Conservation (phyloP, 2,797 vertebrate species). For the Artibeus jamaicensis region DNA sequence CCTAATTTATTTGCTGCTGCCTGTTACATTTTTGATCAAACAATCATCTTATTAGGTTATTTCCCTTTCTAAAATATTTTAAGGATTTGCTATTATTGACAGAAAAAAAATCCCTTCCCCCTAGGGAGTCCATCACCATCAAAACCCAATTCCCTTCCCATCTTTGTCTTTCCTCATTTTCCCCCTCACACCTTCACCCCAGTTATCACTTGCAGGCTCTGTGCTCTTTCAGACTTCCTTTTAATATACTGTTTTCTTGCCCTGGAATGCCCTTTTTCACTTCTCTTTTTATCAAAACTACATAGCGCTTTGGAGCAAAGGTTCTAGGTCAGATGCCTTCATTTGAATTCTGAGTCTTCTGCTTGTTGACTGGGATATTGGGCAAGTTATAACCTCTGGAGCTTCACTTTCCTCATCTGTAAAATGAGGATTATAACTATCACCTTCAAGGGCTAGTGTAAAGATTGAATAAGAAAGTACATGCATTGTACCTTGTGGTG, state of each 20-base stretch:
- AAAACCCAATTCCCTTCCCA: background rate
- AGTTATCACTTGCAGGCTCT: background rate
- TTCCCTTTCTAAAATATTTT: background rate
- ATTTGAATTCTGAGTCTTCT: background rate
- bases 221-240: background rate
- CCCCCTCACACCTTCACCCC: background rate
- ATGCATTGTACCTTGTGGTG: background rate
- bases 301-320: background rate
- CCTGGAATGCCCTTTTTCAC: background rate
- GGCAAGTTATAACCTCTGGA: background rate
- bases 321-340: background rate
- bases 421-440: background rate
- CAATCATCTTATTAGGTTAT: background rate
- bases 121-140: background rate
- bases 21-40: background rate
- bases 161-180: background rate
- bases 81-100: background rate
- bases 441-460: background rate
- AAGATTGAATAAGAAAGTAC: background rate
- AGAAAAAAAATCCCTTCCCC: background rate
- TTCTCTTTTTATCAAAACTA: background rate
- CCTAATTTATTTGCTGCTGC: background rate
- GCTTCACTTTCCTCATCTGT: background rate
- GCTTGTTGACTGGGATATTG: background rate
- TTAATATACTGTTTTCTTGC: background rate